Base-by-base conservation (phyloP, 2,797 vertebrate genomes). In the Distichodus sexfasciatus region DNA sequence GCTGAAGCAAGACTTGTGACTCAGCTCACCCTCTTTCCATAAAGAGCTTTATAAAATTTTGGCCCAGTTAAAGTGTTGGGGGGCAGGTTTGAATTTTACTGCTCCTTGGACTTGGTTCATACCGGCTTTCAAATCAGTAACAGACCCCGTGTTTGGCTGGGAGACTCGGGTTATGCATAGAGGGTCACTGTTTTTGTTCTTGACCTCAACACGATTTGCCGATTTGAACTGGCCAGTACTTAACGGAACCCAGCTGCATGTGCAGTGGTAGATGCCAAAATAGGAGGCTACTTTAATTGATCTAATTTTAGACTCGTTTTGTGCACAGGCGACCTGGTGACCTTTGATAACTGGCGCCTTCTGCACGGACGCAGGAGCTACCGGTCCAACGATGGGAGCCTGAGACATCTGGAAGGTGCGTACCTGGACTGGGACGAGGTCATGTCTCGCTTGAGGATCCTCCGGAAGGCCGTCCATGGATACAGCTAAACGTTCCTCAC, bases 361-460 rank as follows among this genome's bases (percentile, higher is more conserved):
- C 91, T 99, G 8, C 97, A 98, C 0, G 92, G 94, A 0, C 90
- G 94, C 0, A 88, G 61, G 1, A 87, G 87, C 74, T 98, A 93
- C 66, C 1, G 82, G 0, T 85, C 91, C 0, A 9, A 24, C 0
- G 60, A 55, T 0, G 80, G 76, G 38, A 66, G 70, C 5, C 40
- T 85, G 1, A 90, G 94, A 4, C 95, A 92, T 76, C 90, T 98
- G 11, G 96, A 99, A 77, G 97, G 95, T 0, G 94, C 92, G 17
- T 98, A 98, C 35, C 90, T 94, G 36, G 95, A 98, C 83, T 98
- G 97, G 97, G 96, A 98, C 1, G 94, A 95, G 40, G 93, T 95
- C 48, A 93, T 98, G 94, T 98, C 95, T 2, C 91, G 94, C 65
- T 90, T 98, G 38, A 86, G 91, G 62, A 81, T 93, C 21, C 90